Evolutionary conservation across 2,888 invertebrate genomes (phyloP).

Genomic region (Cryptophagus acutangulus): DNA sequence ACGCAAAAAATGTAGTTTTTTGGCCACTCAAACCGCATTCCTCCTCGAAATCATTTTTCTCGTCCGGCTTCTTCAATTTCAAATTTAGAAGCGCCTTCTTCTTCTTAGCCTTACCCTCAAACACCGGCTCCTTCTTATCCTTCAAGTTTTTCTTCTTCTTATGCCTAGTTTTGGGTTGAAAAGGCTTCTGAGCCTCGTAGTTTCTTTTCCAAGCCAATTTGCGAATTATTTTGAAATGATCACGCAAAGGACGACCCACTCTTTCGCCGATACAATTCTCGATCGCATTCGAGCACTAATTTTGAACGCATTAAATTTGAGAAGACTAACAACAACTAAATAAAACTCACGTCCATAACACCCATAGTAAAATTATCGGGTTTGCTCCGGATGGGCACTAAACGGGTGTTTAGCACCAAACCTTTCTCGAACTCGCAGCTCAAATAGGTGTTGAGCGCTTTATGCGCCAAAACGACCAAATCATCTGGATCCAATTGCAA

Average conservation of each 20-base stretch:
- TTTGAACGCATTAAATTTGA: slow-evolving; percentile 1
- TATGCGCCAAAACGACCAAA: slow-evolving; percentile 37
- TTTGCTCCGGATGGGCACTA: slow-evolving; percentile 38
- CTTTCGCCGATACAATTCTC: slow-evolving; percentile 44
- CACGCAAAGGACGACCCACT: slow-evolving; percentile 43
- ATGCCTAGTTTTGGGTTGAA: slow-evolving; percentile 29
- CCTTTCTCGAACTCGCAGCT: slow-evolving; percentile 45
- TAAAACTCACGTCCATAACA: slow-evolving; percentile 39
- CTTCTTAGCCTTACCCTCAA: slow-evolving; percentile 12
- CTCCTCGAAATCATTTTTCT: background rate
- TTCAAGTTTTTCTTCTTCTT: slow-evolving; percentile 26
- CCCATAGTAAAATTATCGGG: slow-evolving; percentile 46
- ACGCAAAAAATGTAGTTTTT: background rate
- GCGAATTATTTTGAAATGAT: slow-evolving; percentile 45
- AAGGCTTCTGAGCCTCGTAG: slow-evolving; percentile 35
- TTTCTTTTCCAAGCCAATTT: slow-evolving; percentile 43
- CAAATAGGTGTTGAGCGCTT: slow-evolving; percentile 41
- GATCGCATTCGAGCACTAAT: slow-evolving; percentile 44
- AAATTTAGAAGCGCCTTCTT: slow-evolving; percentile 3
- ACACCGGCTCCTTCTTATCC: slow-evolving; percentile 23
- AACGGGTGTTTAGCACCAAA: slow-evolving; percentile 38
- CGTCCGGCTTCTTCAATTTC: no score
- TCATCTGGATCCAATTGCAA: slow-evolving; percentile 37
- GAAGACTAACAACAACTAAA: background rate
- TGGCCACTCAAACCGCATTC: no score